Evolutionary conservation across 2,113 vertebrate genomes (phyloP), one percentile per base, ranked within the genome.

Genomic region (Dasyprocta punctata): DNA sequence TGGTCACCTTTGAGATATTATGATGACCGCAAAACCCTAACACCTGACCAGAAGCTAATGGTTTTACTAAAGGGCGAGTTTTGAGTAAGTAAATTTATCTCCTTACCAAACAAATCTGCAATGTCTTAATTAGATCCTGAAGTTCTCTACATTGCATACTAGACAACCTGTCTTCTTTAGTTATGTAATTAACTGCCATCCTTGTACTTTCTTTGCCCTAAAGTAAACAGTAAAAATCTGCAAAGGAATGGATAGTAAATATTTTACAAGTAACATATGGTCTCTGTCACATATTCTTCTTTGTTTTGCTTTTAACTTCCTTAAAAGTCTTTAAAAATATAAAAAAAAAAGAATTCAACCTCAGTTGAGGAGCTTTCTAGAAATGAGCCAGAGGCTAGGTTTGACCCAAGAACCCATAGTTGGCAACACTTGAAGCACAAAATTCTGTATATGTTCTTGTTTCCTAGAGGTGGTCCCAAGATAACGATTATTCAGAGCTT

Each of bases 11-110:
- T 49, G 63, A 85, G 44, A 47, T 85, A 92, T 44, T 80, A 38
- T 12, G 30, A 60, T 44, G 20, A 58, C 17, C 88, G 38, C 10
- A 78, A 80, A 69, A 17, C 3, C 11, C 41, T 75, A 52, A 13
- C 49, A 86, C 89, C 28, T 95, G 54, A 97, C 24, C 28, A 20
- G 80, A 88, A 77, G 54, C 28, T 84, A 65, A 95, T 49, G 92
- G 82, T 80, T 85, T 95, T 84, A 85, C 36, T 84, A 81, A 75
- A 95, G 14, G 41, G 24, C 10, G 78, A 24, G 28, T 87, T 78
- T 75, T 90, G 38, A 86, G 9, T 38, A 89, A 89, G 58, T 90
- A 85, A 92, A 90, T 77, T 75, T 47, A 52, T 87, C 30, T 85
- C 26, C 28, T 65, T 80, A 88, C 24, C 60, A 89, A 94, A 94